These are phyloP conservation scores for Alviniconcha strummeri DNA, from an alignment of 2,888 invertebrate genomes.

Conservation along the genomic window DNA sequence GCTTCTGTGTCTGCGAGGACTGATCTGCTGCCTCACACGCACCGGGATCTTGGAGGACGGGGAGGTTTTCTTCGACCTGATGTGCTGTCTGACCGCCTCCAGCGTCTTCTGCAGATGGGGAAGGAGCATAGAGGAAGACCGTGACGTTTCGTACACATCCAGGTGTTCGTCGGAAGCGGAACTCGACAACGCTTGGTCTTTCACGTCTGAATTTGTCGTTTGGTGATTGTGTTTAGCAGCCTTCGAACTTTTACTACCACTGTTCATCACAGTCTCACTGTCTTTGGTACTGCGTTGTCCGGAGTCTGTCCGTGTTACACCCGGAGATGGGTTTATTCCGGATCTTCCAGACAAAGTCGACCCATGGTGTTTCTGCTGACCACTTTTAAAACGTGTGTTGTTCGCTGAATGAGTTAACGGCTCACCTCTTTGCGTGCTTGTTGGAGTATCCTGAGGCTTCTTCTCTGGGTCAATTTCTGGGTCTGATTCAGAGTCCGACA, in stretches of 20 bases:
- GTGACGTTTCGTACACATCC: background rate
- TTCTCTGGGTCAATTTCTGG: too few relatives aligned
- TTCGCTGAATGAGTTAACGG: too few relatives aligned
- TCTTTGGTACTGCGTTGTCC: background rate
- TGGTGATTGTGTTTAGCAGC: background rate
- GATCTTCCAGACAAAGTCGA: too few relatives aligned
- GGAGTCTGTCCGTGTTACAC: too few relatives aligned
- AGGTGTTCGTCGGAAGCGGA: background rate
- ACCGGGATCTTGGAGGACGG: conserved; percentile 21
- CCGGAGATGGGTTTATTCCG: too few relatives aligned
- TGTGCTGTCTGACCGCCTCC: conserved; percentile 20
- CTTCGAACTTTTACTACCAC: background rate
- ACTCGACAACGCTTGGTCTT: background rate
- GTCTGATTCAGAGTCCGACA: too few relatives aligned
- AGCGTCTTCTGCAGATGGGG: conserved; percentile 19
- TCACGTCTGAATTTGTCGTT: background rate
- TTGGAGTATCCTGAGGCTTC: too few relatives aligned
- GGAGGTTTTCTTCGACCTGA: conserved; percentile 5
- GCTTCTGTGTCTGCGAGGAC: background rate
- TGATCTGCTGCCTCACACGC: conserved; percentile 20
- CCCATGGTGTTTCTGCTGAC: too few relatives aligned
- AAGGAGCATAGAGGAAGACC: conserved; percentile 12
- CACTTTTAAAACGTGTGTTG: too few relatives aligned
- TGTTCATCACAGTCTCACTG: background rate
- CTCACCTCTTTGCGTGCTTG: too few relatives aligned